Evolutionary conservation across 2,888 invertebrate genomes (phyloP).

Genomic region (Trypoxylon attenuatum): DNA sequence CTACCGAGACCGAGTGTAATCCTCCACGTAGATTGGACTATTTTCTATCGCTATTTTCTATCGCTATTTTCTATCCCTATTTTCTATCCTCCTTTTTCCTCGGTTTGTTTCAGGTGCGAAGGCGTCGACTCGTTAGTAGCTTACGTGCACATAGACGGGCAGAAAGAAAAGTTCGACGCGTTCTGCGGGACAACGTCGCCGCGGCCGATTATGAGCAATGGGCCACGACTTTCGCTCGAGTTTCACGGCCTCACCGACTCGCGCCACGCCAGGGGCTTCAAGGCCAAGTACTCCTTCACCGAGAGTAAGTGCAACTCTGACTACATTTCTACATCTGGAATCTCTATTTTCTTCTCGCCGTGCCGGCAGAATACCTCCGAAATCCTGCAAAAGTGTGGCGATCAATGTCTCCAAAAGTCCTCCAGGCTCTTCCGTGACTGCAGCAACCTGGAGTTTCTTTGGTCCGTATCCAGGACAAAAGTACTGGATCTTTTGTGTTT

Average conservation of each 20-base stretch:
- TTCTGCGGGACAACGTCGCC: constrained; percentile 89
- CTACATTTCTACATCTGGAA: too few species aligned
- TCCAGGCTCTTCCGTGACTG: too few species aligned
- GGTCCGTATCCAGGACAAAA: too few species aligned
- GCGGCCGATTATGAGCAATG: constrained; percentile 94
- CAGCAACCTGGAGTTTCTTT: too few species aligned
- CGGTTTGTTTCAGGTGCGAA: constrained; percentile 85
- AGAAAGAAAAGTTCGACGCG: constrained; percentile 89
- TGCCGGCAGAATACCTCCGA: too few species aligned
- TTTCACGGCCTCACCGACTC: constrained; percentile 88
- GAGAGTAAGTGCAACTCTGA: constrained; percentile 87
- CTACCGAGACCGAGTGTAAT: not conserved
- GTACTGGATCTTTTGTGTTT: too few species aligned
- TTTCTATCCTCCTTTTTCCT: too few species aligned
- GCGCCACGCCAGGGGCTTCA: constrained; percentile 88
- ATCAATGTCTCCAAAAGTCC: too few species aligned
- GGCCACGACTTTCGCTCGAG: constrained; percentile 89
- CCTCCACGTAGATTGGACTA: not conserved
- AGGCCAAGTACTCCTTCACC: constrained; percentile 90
- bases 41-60: not conserved
- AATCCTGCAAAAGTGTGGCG: too few species aligned
- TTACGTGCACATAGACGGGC: constrained; percentile 87
- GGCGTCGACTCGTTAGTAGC: constrained; percentile 87
- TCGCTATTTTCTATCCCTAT: not conserved
- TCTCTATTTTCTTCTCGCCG: too few species aligned